These are phyloP conservation scores for Parnassius apollo DNA, from an alignment of 2,888 invertebrate species.

Conservation along the genomic window DNA sequence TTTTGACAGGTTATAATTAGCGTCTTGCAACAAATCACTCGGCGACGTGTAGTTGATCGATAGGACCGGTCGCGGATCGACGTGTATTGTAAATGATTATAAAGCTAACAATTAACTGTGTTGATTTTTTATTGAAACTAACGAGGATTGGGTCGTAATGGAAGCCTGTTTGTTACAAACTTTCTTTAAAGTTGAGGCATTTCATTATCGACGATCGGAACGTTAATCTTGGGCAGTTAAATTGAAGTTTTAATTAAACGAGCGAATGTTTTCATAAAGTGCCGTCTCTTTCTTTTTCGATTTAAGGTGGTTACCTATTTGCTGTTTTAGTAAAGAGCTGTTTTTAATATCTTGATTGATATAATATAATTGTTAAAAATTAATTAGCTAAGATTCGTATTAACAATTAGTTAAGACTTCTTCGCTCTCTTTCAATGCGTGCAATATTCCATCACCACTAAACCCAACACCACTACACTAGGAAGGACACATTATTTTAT, in stretches of 20 bases:
- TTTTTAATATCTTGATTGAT: no score
- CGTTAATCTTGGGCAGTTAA: conserved; percentile 6
- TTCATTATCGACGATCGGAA: conserved; percentile 1
- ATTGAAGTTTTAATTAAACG: conserved; percentile 10
- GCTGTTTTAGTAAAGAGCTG: no score
- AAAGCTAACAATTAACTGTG: conserved; percentile 23
- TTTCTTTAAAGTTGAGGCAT: conserved; percentile 11
- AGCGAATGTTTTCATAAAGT: background rate
- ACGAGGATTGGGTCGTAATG: conserved; percentile 13
- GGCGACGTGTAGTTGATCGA: conserved; percentile 25
- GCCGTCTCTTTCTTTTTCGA: background rate
- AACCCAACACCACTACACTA: no score
- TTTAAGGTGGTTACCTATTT: no score
- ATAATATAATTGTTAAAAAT: no score
- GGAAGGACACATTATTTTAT: no score
- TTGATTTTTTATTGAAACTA: conserved; percentile 23
- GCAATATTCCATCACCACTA: no score
- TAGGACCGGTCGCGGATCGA: conserved; percentile 28
- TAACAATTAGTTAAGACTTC: no score
- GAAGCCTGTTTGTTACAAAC: conserved; percentile 10
- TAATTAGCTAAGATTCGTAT: no score
- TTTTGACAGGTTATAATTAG: conserved; percentile 26
- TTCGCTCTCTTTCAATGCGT: no score
- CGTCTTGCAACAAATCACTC: conserved; percentile 21
- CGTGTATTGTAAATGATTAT: conserved; percentile 25